A percentile compares a stretch with the other conserved stretches of the same genome.
These are phyloP conservation scores for Trigoniulus corallinus DNA, from an alignment of 1,140 invertebrate species.

Conservation along the genomic window DNA sequence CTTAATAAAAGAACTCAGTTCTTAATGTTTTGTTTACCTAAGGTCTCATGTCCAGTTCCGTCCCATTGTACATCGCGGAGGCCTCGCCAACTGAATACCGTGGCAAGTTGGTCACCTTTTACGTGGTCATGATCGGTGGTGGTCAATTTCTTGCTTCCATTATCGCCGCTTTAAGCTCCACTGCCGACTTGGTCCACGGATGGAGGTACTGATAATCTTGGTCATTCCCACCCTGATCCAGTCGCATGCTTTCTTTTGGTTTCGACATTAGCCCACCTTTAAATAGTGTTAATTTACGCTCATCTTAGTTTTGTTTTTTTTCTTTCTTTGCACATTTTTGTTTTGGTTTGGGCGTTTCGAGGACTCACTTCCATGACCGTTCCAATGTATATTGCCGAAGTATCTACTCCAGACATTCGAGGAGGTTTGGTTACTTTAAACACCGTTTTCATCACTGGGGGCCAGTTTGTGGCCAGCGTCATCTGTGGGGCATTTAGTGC, in stretches of 20 bases:
- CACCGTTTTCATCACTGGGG: conserved; percentile 38
- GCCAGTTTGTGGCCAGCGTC: conserved; percentile 36
- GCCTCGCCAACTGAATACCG: conserved; percentile 31
- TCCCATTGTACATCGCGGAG: conserved; percentile 41
- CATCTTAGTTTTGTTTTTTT: conserved; percentile 10
- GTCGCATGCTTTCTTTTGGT: conserved; percentile 5
- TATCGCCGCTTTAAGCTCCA: conserved; percentile 2
- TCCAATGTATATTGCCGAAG: conserved; percentile 43
- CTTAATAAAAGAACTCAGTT: neutral
- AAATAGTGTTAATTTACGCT: no score
- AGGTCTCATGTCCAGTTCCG: conserved; percentile 37
- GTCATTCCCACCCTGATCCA: neutral
- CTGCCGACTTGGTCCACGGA: neutral
- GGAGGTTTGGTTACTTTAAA: conserved; percentile 39
- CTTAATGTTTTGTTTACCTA: neutral
- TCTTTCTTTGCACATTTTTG: conserved; percentile 7
- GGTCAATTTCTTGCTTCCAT: conserved; percentile 10
- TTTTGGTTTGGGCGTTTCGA: conserved; percentile 16
- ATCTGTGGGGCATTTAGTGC: conserved; percentile 36
- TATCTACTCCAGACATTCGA: conserved; percentile 32
- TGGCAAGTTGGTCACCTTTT: conserved; percentile 34
- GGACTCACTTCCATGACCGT: conserved; percentile 42
- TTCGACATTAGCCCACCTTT: conserved; percentile 6
- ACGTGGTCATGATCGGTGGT: conserved; percentile 16
- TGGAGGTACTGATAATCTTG: conserved; percentile 4